phyloP scores from a whole-genome alignment of 2,888 invertebrate species.

The Agrochola litura region DNA sequence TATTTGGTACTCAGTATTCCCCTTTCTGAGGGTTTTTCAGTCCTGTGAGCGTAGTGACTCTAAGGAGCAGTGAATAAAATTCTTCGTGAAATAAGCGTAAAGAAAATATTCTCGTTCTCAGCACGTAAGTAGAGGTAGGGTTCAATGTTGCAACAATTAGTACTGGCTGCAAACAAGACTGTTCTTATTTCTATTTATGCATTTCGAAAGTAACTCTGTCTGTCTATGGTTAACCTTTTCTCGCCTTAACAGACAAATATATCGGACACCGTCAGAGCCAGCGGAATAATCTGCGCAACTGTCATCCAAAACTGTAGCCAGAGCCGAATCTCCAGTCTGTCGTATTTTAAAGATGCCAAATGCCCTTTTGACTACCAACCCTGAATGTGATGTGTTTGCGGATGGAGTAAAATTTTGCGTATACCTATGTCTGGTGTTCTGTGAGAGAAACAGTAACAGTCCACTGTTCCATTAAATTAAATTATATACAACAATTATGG shows the following conservation, averaged over 20 bases:
- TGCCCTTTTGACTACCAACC: background rate
- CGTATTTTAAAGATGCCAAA: background rate
- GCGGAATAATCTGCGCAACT: too few species aligned
- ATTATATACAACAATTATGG: too few species aligned
- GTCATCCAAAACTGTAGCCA: background rate
- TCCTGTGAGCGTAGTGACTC: background rate
- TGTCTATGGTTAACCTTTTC: too few species aligned
- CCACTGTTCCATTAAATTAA: background rate
- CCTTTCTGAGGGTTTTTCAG: background rate
- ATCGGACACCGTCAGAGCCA: too few species aligned
- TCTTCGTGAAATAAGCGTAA: background rate
- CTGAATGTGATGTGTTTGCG: background rate
- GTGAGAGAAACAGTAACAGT: too few species aligned
- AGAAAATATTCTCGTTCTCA: background rate
- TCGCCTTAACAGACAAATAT: too few species aligned
- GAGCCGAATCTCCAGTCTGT: background rate
- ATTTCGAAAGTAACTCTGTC: too few species aligned
- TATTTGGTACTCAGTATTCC: background rate
- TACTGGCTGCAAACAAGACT: background rate
- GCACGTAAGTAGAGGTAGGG: too few species aligned
- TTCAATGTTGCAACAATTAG: too few species aligned
- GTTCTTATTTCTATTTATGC: background rate
- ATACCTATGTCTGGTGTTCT: background rate
- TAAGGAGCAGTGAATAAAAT: background rate
- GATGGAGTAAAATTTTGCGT: background rate